These are phyloP conservation scores for Drosophila trichaetosa DNA, from an alignment of 2,888 invertebrate genomes.

Conservation along the genomic window DNA sequence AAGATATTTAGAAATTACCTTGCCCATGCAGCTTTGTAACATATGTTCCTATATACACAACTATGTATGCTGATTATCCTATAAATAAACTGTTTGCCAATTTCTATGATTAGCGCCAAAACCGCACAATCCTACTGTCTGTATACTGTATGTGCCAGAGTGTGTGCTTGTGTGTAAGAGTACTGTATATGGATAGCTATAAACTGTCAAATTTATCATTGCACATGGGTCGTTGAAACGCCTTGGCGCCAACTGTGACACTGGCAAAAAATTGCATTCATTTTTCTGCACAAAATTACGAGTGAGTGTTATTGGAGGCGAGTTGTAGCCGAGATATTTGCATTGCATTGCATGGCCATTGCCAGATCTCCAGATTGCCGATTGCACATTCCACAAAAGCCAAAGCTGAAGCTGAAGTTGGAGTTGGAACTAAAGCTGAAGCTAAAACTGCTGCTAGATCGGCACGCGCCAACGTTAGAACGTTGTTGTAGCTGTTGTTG, in stretches of 20 bases:
- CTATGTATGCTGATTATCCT: constrained; percentile 30
- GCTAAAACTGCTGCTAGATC: constrained; percentile 25
- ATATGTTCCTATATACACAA: constrained; percentile 3
- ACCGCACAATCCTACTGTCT: constrained; percentile 5
- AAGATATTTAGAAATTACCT: constrained; percentile 19
- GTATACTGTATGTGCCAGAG: background rate
- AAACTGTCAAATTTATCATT: constrained; percentile 83
- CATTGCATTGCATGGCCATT: constrained; percentile 28
- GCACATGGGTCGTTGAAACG: constrained; percentile 68
- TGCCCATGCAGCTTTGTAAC: constrained; percentile 27
- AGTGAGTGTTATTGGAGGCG: constrained; percentile 51
- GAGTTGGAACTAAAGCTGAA: constrained; percentile 1
- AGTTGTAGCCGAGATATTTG: constrained; percentile 28
- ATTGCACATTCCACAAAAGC: constrained; percentile 68
- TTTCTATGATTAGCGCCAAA: constrained; percentile 49
- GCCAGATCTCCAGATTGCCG: constrained; percentile 60
- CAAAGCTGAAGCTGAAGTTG: constrained; percentile 22
- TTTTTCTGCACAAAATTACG: constrained; percentile 74
- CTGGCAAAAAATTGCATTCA: constrained; percentile 75
- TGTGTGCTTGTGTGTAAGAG: constrained; percentile 4
- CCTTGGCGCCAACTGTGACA: constrained; percentile 83
- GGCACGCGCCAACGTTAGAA: constrained; percentile 78
- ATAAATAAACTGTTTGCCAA: constrained; percentile 49
- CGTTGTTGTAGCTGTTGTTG: constrained; percentile 35
- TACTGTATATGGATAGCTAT: constrained; percentile 59